These are phyloP conservation scores for Phengaris alcon DNA, from an alignment of 2,888 invertebrate genomes.

Conservation along the genomic window DNA sequence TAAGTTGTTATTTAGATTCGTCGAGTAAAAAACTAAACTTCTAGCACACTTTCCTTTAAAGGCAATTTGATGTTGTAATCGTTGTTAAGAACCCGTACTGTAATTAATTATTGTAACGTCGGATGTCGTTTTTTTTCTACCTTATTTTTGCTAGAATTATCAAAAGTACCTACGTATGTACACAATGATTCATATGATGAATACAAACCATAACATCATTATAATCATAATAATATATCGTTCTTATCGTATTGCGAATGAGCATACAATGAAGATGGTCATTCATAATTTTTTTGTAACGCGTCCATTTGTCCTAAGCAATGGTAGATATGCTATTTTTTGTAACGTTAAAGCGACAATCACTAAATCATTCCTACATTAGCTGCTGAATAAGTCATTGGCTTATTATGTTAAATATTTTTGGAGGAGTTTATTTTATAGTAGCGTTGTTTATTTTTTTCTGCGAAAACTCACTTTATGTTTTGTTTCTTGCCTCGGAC, in stretches of 20 bases:
- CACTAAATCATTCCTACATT: slow-evolving; percentile 27
- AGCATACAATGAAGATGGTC: slow-evolving; percentile 25
- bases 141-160: not conserved
- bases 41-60: too few species aligned
- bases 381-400: slow-evolving; percentile 26
- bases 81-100: too few species aligned
- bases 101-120: not conserved
- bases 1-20: too few species aligned
- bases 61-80: too few species aligned
- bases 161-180: not conserved
- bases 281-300: slow-evolving; percentile 24
- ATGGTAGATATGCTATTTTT: slow-evolving; percentile 24
- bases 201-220: slow-evolving; percentile 10
- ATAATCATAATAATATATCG: slow-evolving; percentile 12
- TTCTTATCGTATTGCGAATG: slow-evolving; percentile 8
- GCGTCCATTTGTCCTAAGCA: slow-evolving; percentile 26
- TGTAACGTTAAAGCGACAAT: slow-evolving; percentile 21
- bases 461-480: not conserved
- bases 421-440: not conserved
- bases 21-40: too few species aligned
- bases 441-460: not conserved
- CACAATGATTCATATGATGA: slow-evolving; percentile 5
- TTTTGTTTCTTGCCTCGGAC: not conserved
- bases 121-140: not conserved
- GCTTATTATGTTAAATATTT: slow-evolving; percentile 2